These are phyloP conservation scores for Scarus forsteni DNA, from an alignment of 2,797 vertebrate genomes.

Conservation along the genomic window DNA sequence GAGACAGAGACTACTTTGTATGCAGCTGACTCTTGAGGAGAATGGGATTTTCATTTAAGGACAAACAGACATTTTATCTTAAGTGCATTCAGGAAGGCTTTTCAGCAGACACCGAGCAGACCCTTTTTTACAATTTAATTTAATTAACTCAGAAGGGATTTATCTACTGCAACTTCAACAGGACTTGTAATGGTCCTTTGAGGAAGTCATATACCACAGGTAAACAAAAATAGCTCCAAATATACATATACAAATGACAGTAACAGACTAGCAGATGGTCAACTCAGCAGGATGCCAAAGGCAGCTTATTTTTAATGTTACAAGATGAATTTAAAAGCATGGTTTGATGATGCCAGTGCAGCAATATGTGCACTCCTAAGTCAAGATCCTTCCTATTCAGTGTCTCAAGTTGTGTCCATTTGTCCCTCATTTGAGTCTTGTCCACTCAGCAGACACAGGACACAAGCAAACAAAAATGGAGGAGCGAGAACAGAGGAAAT, in stretches of 20 bases:
- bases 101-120: slow-evolving; percentile 30
- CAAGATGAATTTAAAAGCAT: slow-evolving; percentile 25
- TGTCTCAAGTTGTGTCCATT: too few species aligned
- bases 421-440: too few species aligned
- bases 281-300: slow-evolving; percentile 14
- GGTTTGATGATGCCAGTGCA: background rate
- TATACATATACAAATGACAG: slow-evolving; percentile 34
- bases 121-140: slow-evolving; percentile 30
- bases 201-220: slow-evolving; percentile 4
- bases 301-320: slow-evolving; percentile 21
- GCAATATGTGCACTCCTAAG: background rate
- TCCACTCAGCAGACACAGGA: too few species aligned
- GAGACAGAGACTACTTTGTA: slow-evolving; percentile 4
- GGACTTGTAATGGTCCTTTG: slow-evolving; percentile 20
- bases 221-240: slow-evolving; percentile 29
- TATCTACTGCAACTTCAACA: slow-evolving; percentile 39
- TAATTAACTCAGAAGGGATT: slow-evolving; percentile 39
- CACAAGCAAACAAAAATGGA: too few species aligned
- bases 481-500: too few species aligned
- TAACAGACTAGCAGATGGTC: slow-evolving; percentile 23
- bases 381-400: too few species aligned
- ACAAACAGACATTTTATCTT: slow-evolving; percentile 45
- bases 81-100: slow-evolving; percentile 30
- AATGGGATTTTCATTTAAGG: slow-evolving; percentile 46
- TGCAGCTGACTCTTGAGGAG: slow-evolving; percentile 19